Conservation (phyloP, 2,888 invertebrate species). For the Meganola albula region DNA sequence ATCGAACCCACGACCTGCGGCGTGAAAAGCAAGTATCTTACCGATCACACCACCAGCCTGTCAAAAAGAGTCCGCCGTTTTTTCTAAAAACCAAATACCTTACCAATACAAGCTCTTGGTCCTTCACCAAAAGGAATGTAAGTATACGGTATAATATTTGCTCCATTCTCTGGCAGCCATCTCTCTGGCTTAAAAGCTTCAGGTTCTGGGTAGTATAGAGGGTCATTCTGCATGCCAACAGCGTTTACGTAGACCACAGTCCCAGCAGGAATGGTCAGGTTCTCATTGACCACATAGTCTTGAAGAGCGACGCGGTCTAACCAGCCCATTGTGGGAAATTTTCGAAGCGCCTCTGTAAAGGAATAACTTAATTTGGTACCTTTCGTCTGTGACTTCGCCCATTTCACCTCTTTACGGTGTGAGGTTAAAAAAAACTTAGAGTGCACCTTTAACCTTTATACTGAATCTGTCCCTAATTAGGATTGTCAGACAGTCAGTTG, state of each 20-base stretch:
- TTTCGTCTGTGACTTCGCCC: too few relatives aligned
- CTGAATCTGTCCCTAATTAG: too few relatives aligned
- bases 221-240: constrained; percentile 49
- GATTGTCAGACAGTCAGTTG: too few relatives aligned
- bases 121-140: constrained; percentile 78
- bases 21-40: too few relatives aligned
- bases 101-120: constrained; percentile 79
- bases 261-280: constrained; percentile 37
- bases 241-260: constrained; percentile 43
- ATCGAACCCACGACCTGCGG: too few relatives aligned
- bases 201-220: constrained; percentile 71
- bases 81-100: too few relatives aligned
- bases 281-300: constrained; percentile 40
- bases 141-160: constrained; percentile 39
- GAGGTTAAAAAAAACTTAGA: too few relatives aligned
- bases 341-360: constrained; percentile 42
- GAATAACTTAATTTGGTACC: too few relatives aligned
- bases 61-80: too few relatives aligned
- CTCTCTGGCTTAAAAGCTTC: constrained; percentile 72
- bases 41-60: too few relatives aligned
- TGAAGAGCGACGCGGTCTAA: constrained; percentile 35
- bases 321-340: constrained; percentile 48
- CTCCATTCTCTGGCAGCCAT: constrained; percentile 75
- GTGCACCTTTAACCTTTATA: too few relatives aligned
- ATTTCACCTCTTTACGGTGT: too few relatives aligned